A percentile compares a stretch with the other conserved stretches of the same genome.
Conservation (phyloP, 2,113 vertebrate genomes). For the Noctilio leporinus region DNA sequence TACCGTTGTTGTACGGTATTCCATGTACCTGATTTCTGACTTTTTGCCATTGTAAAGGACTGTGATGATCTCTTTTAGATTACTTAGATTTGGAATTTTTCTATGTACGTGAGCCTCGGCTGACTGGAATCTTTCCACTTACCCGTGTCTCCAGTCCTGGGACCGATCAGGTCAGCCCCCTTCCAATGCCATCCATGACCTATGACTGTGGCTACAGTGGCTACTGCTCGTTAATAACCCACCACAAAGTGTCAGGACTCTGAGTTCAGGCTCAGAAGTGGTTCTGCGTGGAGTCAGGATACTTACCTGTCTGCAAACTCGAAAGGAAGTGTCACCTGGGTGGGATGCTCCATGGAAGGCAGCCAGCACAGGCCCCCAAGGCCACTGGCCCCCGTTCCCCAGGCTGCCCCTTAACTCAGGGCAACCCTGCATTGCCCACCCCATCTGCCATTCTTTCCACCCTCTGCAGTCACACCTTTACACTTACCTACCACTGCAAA, state of each 20-base stretch:
- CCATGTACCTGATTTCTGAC: not conserved
- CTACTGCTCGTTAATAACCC: not conserved
- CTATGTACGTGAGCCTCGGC: not conserved
- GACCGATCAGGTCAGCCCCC: not conserved
- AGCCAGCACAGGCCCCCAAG: not conserved
- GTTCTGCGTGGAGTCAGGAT: not conserved
- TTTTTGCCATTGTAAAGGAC: not conserved
- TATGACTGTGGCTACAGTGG: not conserved
- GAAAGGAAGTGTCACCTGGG: not conserved
- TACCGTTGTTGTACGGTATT: not conserved
- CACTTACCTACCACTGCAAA: not conserved
- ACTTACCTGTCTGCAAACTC: not conserved
- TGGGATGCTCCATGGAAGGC: not conserved
- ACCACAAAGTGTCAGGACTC: not conserved
- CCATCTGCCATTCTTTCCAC: not conserved
- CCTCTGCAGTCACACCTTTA: not conserved
- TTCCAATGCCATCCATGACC: not conserved
- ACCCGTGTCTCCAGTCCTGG: not conserved
- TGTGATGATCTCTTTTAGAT: not conserved
- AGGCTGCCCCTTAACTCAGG: not conserved
- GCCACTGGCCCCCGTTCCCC: accelerated
- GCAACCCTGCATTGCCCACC: not conserved
- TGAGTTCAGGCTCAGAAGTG: too few species aligned
- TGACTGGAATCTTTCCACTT: not conserved
- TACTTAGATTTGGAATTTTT: not conserved